Percentiles rank a stretch among this genome's conserved stretches.
These are phyloP conservation scores for Gymnocypris eckloni DNA, from an alignment of 2,797 vertebrate genomes.

Conservation along the genomic window DNA sequence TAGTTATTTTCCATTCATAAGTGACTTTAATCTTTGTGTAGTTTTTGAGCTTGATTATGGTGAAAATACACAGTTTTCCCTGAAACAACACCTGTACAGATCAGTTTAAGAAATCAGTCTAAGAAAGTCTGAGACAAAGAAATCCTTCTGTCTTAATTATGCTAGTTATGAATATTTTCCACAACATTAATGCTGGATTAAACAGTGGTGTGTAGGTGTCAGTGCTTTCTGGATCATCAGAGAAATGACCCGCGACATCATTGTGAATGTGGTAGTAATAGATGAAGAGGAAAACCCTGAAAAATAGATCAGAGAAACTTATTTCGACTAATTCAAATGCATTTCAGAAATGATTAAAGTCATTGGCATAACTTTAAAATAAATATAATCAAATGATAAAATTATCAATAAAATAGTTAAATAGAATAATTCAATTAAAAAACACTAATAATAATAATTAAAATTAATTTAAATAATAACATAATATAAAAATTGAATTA, in stretches of 20 bases:
- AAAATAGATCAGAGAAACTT: neutral
- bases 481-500: neutral
- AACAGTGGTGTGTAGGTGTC: rapidly evolving
- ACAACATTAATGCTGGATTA: neutral
- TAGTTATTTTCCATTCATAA: neutral
- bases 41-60: neutral
- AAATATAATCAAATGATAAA: neutral
- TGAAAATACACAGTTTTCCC: neutral
- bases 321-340: neutral
- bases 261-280: conserved; percentile 65
- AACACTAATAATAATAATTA: too few relatives aligned
- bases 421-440: too few relatives aligned
- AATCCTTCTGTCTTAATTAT: neutral
- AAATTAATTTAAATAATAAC: neutral
- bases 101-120: neutral
- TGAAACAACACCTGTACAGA: neutral
- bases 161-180: neutral
- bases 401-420: neutral
- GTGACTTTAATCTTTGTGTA: neutral
- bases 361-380: neutral
- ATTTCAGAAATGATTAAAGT: neutral
- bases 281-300: conserved; percentile 71
- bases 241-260: neutral
- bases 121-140: neutral
- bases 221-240: neutral